Base-by-base conservation (phyloP, 2,888 invertebrate species). In the Gari tellinella region DNA sequence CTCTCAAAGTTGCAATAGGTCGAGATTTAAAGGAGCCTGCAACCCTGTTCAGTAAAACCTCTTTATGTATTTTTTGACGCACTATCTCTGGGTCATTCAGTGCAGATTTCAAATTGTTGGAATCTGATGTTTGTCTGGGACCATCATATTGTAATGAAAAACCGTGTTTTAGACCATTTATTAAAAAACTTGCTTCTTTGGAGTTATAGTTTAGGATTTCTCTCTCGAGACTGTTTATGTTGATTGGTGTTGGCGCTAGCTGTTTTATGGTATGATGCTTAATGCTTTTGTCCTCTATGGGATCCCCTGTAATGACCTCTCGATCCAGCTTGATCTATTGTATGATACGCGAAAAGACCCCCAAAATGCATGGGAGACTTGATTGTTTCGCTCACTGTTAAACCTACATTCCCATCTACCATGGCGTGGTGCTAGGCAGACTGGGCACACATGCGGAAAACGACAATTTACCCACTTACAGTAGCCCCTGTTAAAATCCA, bases 1-100 rank as follows among this genome's bases (percentile, higher is more conserved):
- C 31, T 17, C 41, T 61, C 5, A 72, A 21, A 51, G 15, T 66
- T 60, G 21, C 8, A 19, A 52, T 60, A 14, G 61, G 67, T 12
- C n/a, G 17, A 7, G 4, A 5, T 12, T 21, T 1, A 38, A 67
- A 75, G n/a, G 75, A 66, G 19, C 66, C 58, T 5, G 66, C 66
- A 7, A 66, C 51, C 19, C 66, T 48, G 14, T 52, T 56, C 2
- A 21, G 40, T 37, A 8, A 7, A 25, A 65, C 38, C 21, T 65
- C 65, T 12, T 17, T 49, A 12, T 49, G 15, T 17, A 58, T 57
- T 58, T 66, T 48, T 51, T 58, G 17, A 21, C 43, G 21, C 12
- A 58, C 37, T 10, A 66, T 25, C 1, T 23, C 14, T 8, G 41
- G 51, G 17, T 58, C 25, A 19, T 26, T 5, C 19, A 43, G 23